A percentile compares a stretch with the other conserved stretches of the same genome.
Conservation (phyloP, 2,113 vertebrate genomes). For the Nymphicus hollandicus region DNA sequence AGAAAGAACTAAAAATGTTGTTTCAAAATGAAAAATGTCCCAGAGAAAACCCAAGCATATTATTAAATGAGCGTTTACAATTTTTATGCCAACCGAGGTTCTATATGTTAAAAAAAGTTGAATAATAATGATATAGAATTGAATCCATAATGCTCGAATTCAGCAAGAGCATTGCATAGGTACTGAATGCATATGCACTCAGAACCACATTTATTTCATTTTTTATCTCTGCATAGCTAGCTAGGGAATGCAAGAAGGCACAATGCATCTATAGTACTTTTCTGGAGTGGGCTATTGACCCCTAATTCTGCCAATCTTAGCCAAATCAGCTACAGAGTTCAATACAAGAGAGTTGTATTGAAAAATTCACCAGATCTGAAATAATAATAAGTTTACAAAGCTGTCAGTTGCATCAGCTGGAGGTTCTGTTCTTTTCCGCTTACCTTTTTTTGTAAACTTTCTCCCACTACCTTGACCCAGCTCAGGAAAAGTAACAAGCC, state of each 20-base stretch:
- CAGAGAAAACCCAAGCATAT: fast-evolving
- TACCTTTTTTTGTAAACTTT: background rate
- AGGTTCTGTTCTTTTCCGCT: background rate
- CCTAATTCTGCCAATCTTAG: background rate
- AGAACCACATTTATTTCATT: background rate
- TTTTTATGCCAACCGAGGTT: background rate
- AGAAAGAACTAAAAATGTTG: background rate
- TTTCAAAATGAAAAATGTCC: background rate
- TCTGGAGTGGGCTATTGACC: background rate
- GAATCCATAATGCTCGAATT: background rate
- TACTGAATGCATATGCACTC: background rate
- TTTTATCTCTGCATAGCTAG: background rate
- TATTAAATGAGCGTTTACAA: background rate
- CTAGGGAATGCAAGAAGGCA: background rate
- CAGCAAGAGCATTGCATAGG: background rate
- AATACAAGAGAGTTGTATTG: background rate
- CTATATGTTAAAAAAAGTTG: background rate
- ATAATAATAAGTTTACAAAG: background rate
- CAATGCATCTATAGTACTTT: background rate
- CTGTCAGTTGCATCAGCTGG: fast-evolving
- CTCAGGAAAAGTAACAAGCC: background rate
- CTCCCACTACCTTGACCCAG: background rate
- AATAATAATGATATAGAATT: background rate
- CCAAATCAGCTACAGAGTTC: background rate
- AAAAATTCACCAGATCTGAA: background rate